Percentiles rank a stretch among this genome's conserved stretches.
Conservation (phyloP, 2,888 invertebrate species). For the Megalurothrips usitatus region DNA sequence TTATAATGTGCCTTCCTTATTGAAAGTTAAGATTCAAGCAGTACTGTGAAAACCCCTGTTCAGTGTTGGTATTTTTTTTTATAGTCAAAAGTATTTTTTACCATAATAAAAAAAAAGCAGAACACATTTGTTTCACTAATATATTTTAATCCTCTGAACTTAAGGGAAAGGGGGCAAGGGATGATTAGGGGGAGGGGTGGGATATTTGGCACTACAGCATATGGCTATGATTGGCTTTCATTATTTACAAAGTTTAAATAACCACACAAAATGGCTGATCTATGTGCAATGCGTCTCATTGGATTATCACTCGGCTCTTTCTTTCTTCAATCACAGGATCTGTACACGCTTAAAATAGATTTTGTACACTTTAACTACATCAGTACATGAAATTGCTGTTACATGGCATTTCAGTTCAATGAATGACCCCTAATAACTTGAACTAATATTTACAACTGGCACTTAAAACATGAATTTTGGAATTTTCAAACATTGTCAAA, state of each 20-base stretch:
- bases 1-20: background rate
- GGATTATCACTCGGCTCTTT: background rate
- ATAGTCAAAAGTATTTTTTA: background rate
- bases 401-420: conserved; percentile 8
- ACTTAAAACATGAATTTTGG: conserved; percentile 32
- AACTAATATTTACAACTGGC: conserved; percentile 33
- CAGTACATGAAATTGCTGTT: background rate
- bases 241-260: background rate
- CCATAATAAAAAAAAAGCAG: background rate
- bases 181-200: background rate
- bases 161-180: background rate
- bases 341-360: conserved; percentile 22
- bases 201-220: conserved; percentile 41
- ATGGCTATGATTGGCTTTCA: conserved; percentile 37
- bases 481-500: conserved; percentile 33
- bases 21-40: background rate
- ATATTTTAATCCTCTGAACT: conserved; percentile 10
- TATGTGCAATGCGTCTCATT: background rate
- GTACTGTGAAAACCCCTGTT: background rate
- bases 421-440: conserved; percentile 32
- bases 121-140: background rate
- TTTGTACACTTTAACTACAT: conserved; percentile 8
- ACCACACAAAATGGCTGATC: background rate
- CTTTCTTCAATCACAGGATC: background rate
- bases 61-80: background rate